Evolutionary conservation across 2,888 invertebrate species (phyloP).

Genomic region (Lithophane semibrunnea): DNA sequence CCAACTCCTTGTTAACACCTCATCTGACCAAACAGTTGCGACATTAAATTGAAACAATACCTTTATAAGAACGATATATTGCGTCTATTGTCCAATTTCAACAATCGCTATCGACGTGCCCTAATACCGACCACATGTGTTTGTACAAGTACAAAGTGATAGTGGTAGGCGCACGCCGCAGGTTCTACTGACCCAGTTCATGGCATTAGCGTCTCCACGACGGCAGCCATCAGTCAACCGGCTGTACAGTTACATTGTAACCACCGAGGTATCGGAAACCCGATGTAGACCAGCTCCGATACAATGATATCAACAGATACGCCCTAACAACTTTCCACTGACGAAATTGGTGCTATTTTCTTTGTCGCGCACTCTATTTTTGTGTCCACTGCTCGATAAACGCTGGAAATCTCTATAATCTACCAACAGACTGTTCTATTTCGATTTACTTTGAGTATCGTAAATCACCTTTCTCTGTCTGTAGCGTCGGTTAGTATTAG

Average conservation of each 20-base stretch:
- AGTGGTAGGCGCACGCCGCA: conserved; percentile 71
- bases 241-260: conserved; percentile 73
- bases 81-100: conserved; percentile 35
- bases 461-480: conserved; percentile 63
- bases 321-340: conserved; percentile 63
- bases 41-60: conserved; percentile 66
- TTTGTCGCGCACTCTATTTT: conserved; percentile 50
- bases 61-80: conserved; percentile 10
- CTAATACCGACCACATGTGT: conserved; percentile 73
- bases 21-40: conserved; percentile 70
- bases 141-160: conserved; percentile 77
- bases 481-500: conserved; percentile 48
- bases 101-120: conserved; percentile 53
- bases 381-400: conserved; percentile 46
- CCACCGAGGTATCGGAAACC: conserved; percentile 61
- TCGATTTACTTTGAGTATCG: conserved; percentile 49
- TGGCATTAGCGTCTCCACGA: conserved; percentile 79
- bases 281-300: conserved; percentile 53
- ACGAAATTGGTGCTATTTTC: conserved; percentile 61
- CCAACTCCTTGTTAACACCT: conserved; percentile 67
- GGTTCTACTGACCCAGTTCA: conserved; percentile 83
- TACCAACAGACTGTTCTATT: conserved; percentile 38
- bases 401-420: conserved; percentile 59
- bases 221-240: conserved; percentile 75
- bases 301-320: conserved; percentile 62